Evolutionary conservation across 2,113 vertebrate genomes (phyloP), one percentile per base, ranked within the genome.

Genomic region (Donacobius atricapilla): DNA sequence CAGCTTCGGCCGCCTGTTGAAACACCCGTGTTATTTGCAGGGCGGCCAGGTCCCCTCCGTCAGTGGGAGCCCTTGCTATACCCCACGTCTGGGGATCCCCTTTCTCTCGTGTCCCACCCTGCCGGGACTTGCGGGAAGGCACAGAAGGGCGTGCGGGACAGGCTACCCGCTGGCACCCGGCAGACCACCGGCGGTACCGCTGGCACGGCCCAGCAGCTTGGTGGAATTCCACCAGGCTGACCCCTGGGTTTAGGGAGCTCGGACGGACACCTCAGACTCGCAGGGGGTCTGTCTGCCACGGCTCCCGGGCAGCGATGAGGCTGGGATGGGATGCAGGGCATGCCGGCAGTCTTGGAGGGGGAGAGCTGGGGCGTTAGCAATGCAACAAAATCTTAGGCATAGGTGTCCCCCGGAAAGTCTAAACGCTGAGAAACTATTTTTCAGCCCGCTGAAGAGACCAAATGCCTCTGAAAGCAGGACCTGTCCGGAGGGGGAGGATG

Each of bases 321-420:
- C 15, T 24, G 12, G 4, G 11, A 2, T 14, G 39, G 35, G n/a
- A 48, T 44, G 60, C 27, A 23, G 53, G 9, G 37, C 24, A n/a
- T 39, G 56, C 10, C 76, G 23, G 25, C 11, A 30, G 13, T 18
- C 13, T 33, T 16, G 18, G 23, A 39, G 25, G 1, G 4, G 6
- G 7, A 33, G n/a, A 4, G 25, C 7, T 18, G 8, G 1, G 5
- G 11, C 1, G 1, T 53, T 37, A 73, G 39, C 12, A 48, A 0
- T 7, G 19, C 39, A 30, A 47, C 45, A 53, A 61, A 64, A 35
- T n/a, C 40, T 51, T 27, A 13, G 37, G 7, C 3, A 7, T 45
- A 31, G 27, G 6, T 80, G 21, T n/a, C 5, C 21, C n/a, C 9
- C 8, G 19, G 56, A 22, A 64, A 47, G 73, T 10, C 37, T 33